Evolutionary conservation across 2,797 vertebrate species (phyloP).

Genomic region (Schizopygopsis pylzovi): DNA sequence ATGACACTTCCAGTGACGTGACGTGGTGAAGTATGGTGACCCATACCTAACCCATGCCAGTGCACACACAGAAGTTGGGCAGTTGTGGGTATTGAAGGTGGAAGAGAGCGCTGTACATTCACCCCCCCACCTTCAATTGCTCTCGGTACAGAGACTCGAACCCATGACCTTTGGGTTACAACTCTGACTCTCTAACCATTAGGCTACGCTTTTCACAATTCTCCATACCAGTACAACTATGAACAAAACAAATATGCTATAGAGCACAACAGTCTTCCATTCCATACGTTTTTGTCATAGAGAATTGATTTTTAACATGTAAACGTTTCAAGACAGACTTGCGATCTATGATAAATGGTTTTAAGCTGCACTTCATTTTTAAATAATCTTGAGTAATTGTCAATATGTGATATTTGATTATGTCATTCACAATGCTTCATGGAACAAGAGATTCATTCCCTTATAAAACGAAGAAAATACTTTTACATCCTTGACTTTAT

Average conservation of each 20-base stretch:
- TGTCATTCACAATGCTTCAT: background rate
- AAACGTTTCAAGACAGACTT: background rate
- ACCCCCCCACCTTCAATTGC: too few relatives aligned
- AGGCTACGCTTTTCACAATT: background rate
- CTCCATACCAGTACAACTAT: background rate
- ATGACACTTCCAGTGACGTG: background rate
- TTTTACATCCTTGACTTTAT: background rate
- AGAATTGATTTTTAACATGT: background rate
- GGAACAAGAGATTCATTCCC: background rate
- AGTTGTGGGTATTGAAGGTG: too few relatives aligned
- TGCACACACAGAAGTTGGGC: too few relatives aligned
- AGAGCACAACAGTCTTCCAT: background rate
- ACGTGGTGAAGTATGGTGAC: too few relatives aligned
- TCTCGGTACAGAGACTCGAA: too few relatives aligned
- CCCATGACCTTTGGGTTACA: background rate
- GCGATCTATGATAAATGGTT: background rate
- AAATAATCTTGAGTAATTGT: background rate
- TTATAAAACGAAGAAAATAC: background rate
- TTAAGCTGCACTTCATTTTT: background rate
- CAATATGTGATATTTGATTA: background rate
- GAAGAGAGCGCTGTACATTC: too few relatives aligned
- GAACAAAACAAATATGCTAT: background rate
- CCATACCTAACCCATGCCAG: too few relatives aligned
- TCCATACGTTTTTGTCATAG: background rate
- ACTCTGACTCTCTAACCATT: background rate